Evolutionary conservation across 2,797 vertebrate genomes (phyloP).

Genomic region (Denticeps clupeoides): DNA sequence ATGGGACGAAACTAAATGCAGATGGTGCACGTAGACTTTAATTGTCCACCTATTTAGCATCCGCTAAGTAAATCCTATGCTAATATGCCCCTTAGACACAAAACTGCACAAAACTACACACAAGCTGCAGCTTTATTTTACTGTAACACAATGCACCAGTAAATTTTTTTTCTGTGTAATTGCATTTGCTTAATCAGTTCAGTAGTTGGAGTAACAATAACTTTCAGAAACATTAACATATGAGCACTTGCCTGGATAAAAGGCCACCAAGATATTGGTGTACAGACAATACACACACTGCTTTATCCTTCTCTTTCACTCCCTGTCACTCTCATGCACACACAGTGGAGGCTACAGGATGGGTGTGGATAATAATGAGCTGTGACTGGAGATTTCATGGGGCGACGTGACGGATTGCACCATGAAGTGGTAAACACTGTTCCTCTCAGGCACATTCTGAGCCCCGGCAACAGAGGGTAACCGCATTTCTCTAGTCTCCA

Average conservation of each 20-base stretch:
- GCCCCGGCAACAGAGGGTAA: background rate
- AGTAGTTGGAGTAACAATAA: background rate
- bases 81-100: slow-evolving; percentile 5
- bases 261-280: background rate
- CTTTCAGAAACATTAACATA: background rate
- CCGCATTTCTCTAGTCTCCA: background rate
- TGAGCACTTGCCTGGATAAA: background rate
- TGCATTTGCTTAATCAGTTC: background rate
- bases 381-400: slow-evolving; percentile 1
- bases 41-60: slow-evolving; percentile 18
- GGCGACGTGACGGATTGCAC: background rate
- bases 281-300: background rate
- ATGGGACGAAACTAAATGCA: slow-evolving; percentile 1
- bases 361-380: slow-evolving; percentile 3
- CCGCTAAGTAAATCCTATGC: background rate
- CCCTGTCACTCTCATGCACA: background rate
- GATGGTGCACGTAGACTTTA: slow-evolving; percentile 10
- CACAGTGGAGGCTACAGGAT: background rate
- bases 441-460: slow-evolving; percentile 26
- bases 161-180: slow-evolving; percentile 1
- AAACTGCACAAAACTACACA: background rate
- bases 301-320: background rate
- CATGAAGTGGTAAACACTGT: slow-evolving; percentile 5
- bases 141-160: background rate
- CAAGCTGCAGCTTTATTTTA: background rate